Conservation (phyloP, 2,888 invertebrate genomes). For the Diaprepes abbreviatus region DNA sequence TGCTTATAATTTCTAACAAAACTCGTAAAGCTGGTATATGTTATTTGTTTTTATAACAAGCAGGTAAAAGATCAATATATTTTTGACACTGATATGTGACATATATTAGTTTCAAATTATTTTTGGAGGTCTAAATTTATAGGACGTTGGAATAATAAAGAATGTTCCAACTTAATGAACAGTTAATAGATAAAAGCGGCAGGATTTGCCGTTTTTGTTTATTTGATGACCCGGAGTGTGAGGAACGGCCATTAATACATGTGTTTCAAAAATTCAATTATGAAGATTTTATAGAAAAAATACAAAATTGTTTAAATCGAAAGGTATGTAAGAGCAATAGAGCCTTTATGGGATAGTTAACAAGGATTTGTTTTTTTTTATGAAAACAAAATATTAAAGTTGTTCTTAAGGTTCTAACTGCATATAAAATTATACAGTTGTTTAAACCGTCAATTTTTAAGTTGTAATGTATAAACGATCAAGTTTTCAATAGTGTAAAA, state of each 20-base stretch:
- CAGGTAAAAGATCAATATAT: not conserved
- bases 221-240: constrained; percentile 23
- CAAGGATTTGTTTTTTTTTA: too few relatives aligned
- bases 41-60: not conserved
- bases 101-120: not conserved
- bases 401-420: too few relatives aligned
- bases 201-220: constrained; percentile 46
- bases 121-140: not conserved
- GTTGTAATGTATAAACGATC: too few relatives aligned
- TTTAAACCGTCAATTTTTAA: too few relatives aligned
- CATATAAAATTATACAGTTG: too few relatives aligned
- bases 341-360: not conserved
- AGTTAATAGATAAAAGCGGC: not conserved
- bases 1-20: too few relatives aligned
- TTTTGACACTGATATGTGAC: not conserved
- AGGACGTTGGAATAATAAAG: too few relatives aligned
- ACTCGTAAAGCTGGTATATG: too few relatives aligned
- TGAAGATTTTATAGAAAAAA: constrained; percentile 37
- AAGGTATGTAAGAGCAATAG: constrained; percentile 39
- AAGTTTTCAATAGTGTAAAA: too few relatives aligned
- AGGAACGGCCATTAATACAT: constrained; percentile 21
- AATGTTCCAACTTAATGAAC: not conserved
- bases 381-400: too few relatives aligned
- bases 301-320: constrained; percentile 45
- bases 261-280: constrained; percentile 8